A percentile compares a stretch with the other conserved stretches of the same genome.
Evolutionary conservation across 2,797 vertebrate species (phyloP).

Genomic region (Lepidocolaptes lacrymiger): DNA sequence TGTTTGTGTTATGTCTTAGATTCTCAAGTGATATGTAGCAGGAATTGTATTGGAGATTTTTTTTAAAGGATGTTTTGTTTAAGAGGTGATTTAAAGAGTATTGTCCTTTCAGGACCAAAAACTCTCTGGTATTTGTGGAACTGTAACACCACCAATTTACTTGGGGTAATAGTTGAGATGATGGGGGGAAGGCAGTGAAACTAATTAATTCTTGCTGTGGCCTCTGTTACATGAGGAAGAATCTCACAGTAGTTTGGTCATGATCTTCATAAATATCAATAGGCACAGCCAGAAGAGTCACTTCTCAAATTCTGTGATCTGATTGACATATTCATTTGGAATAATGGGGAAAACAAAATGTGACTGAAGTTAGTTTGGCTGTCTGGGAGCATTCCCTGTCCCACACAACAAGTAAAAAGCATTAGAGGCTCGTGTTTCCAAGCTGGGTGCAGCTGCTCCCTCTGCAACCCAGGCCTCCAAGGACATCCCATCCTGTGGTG

Average conservation of each 20-base stretch:
- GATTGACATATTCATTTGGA: not conserved
- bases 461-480: accelerated
- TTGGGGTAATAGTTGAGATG: not conserved
- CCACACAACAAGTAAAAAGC: too few species aligned
- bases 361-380: not conserved
- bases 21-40: not conserved
- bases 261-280: accelerated
- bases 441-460: not conserved
- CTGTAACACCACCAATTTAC: not conserved
- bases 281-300: not conserved
- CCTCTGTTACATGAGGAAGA: not conserved
- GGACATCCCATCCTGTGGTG: not conserved
- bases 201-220: accelerated
- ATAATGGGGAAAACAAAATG: accelerated
- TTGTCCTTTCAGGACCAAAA: not conserved
- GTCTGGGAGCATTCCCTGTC: not conserved
- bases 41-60: not conserved
- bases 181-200: too few species aligned
- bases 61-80: not conserved
- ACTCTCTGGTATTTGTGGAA: not conserved
- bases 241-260: accelerated
- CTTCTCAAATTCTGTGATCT: not conserved
- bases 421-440: accelerated
- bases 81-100: not conserved
- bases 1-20: not conserved